phyloP scores from a whole-genome alignment of 2,888 invertebrate genomes.

The Prosopocoilus inquinatus region DNA sequence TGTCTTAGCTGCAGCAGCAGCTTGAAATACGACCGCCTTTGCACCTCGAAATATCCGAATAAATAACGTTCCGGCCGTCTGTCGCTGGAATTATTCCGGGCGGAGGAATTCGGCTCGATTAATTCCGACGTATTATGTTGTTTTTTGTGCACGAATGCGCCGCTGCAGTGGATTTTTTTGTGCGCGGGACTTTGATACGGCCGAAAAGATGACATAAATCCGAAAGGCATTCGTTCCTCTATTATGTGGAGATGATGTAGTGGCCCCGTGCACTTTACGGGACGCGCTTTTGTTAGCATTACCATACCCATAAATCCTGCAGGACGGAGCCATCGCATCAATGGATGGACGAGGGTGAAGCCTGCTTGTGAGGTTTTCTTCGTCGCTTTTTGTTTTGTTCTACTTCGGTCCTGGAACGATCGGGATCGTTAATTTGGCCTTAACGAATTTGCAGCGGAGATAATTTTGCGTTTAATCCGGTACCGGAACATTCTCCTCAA shows the following conservation, averaged over 20 bases:
- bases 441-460: constrained; percentile 45
- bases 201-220: constrained; percentile 51
- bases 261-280: constrained; percentile 40
- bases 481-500: constrained; percentile 45
- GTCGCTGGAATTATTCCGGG: constrained; percentile 5
- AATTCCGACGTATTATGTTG: constrained; percentile 3
- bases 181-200: constrained; percentile 45
- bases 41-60: constrained; percentile 18
- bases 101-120: constrained; percentile 8
- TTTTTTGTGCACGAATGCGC: constrained; percentile 6
- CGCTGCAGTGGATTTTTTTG: constrained; percentile 35
- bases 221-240: constrained; percentile 49
- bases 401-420: no score
- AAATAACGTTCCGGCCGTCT: not conserved
- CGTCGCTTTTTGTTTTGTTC: no score
- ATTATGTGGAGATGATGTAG: constrained; percentile 50
- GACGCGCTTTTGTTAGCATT: constrained; percentile 24
- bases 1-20: constrained; percentile 30
- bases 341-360: not conserved
- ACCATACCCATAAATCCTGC: constrained; percentile 29
- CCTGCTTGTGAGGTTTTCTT: no score
- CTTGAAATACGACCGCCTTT: constrained; percentile 28
- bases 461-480: constrained; percentile 51
- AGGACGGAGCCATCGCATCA: not conserved
- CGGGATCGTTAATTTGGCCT: constrained; percentile 9